phyloP scores from a whole-genome alignment of 2,797 vertebrate species.

The Sebastes minor region DNA sequence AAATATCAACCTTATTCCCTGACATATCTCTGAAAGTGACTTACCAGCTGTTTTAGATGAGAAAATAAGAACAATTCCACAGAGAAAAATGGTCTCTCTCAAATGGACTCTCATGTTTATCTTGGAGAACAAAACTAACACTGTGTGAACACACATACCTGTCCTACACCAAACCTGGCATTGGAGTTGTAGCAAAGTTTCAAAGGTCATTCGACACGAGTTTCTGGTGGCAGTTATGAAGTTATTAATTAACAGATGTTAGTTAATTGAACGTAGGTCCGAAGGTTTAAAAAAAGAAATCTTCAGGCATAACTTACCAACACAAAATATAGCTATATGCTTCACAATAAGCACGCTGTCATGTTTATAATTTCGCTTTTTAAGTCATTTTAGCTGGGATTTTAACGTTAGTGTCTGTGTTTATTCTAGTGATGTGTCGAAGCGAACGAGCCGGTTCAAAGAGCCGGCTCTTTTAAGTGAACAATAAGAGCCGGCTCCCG shows the following conservation, averaged over 20 bases:
- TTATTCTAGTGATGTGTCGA: too few relatives aligned
- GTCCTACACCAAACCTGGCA: neutral
- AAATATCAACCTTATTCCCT: neutral
- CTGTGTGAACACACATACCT: neutral
- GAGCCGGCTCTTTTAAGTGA: too few relatives aligned
- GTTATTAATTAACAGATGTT: conserved; percentile 21
- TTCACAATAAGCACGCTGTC: neutral
- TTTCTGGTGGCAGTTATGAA: neutral
- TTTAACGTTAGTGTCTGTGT: neutral
- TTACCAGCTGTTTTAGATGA: conserved; percentile 43
- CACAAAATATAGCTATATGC: neutral
- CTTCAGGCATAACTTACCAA: rapidly evolving
- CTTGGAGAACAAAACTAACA: neutral
- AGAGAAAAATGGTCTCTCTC: neutral
- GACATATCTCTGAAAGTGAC: neutral
- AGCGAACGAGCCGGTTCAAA: too few relatives aligned
- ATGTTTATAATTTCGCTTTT: too few relatives aligned
- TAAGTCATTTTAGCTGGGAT: rapidly evolving
- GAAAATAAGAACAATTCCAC: conserved; percentile 23
- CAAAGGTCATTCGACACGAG: conserved; percentile 45
- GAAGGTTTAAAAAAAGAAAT: neutral
- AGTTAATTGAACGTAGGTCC: too few relatives aligned
- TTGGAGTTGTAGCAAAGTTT: neutral
- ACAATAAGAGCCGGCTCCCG: too few relatives aligned
- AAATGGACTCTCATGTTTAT: conserved; percentile 18